phyloP scores from a whole-genome alignment of 2,888 invertebrate genomes.

The Ashinkailepas kermadecensis region DNA sequence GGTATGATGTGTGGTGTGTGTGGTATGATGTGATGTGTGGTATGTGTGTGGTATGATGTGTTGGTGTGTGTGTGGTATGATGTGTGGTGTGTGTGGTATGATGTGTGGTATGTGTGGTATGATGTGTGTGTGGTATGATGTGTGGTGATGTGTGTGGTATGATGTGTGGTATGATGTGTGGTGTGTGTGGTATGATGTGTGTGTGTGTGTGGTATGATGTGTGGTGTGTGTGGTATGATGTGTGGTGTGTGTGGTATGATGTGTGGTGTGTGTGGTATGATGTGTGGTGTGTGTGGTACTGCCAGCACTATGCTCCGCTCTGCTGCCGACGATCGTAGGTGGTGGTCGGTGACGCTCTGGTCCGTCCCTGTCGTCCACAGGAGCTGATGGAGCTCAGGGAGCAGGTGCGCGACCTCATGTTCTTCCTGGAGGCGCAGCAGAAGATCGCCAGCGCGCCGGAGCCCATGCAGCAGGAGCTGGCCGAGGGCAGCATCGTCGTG shows the following conservation, averaged over 20 bases:
- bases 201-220: background rate
- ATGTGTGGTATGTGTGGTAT: no score
- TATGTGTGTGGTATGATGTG: background rate
- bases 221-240: background rate
- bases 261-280: background rate
- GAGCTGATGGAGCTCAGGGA: conserved; percentile 80
- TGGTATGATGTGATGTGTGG: background rate
- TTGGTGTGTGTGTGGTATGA: no score
- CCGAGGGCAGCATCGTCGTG: conserved; percentile 55
- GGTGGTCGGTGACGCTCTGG: no score
- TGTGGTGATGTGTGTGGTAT: background rate
- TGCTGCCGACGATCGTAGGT: background rate
- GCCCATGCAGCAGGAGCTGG: conserved; percentile 52
- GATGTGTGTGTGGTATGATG: no score
- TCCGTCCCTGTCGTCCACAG: conserved; percentile 23
- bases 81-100: background rate
- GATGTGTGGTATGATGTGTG: background rate
- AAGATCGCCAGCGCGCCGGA: conserved; percentile 49
- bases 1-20: no score
- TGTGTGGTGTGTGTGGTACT: background rate
- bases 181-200: no score
- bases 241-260: background rate
- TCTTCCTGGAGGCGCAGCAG: conserved; percentile 83
- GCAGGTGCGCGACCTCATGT: conserved; percentile 93
- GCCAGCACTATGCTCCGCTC: background rate